Evolutionary conservation across 2,113 vertebrate species (phyloP).

Genomic region (Ammodytes marinus): DNA sequence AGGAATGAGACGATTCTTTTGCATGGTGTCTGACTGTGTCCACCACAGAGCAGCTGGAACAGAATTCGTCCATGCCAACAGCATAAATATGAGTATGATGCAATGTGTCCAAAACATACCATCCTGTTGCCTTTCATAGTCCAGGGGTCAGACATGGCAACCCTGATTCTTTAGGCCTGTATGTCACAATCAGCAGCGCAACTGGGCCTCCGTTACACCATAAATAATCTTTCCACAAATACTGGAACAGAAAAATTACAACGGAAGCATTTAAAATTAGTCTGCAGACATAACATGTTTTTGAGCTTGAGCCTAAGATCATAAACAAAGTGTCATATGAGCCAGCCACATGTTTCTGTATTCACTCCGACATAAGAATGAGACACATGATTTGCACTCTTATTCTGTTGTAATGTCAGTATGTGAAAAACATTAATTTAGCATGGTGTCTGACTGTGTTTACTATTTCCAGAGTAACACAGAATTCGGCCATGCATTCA

Average conservation of each 20-base stretch:
- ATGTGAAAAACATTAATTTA: constrained; percentile 69
- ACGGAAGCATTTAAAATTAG: neutral
- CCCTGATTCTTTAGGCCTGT: neutral
- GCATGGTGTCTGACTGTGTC: constrained; percentile 83
- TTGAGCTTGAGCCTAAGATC: neutral
- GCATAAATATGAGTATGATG: too few species aligned
- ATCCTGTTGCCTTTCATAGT: constrained; percentile 83
- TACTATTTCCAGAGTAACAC: constrained; percentile 78
- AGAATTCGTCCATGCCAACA: constrained; percentile 78
- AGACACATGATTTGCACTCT: constrained; percentile 2
- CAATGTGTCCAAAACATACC: constrained; percentile 77
- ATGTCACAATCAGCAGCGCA: neutral
- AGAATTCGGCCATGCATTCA: constrained; percentile 78
- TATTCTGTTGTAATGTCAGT: constrained; percentile 36
- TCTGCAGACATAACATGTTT: neutral
- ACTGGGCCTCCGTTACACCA: neutral
- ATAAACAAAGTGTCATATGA: neutral
- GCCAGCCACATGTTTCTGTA: constrained; percentile 29
- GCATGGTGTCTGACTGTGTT: constrained; percentile 85
- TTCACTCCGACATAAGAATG: constrained; percentile 58
- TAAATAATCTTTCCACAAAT: neutral
- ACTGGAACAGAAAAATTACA: constrained; percentile 7
- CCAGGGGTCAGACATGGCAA: neutral
- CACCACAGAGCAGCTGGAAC: constrained; percentile 68
- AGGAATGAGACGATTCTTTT: constrained; percentile 61